Base-by-base conservation (phyloP, 2,797 vertebrate genomes). In the Hypotaenidia philippensis region DNA sequence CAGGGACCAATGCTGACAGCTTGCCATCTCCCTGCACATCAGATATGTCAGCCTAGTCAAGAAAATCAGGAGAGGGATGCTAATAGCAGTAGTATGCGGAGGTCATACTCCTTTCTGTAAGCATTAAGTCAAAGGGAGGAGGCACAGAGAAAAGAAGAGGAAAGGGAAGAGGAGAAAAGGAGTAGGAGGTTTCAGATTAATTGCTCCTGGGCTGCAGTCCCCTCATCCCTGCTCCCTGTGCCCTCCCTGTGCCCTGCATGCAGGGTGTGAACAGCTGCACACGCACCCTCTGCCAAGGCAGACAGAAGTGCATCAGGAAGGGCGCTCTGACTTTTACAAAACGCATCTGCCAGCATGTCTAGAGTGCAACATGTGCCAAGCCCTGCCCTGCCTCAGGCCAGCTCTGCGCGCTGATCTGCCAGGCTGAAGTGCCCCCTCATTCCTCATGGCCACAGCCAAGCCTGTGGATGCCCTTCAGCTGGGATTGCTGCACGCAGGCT, bases 241-340 rank as follows among this genome's bases (percentile, higher is more conserved):
- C 63, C 50, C 10, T 8, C 50, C 70, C 70, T 19, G 55, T 31
- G 55, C 44, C 66, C 82, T 38, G 74, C 89, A 71, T 44, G 66
- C 0, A 27, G 87, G 85, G 60, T 61, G 49, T 20, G 89, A 94
- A 91, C 96, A 97, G 95, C 94, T 96, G 94, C 89, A 84, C 15
- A 49, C 0, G 3, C 66, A 66, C 83, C 44, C 68, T 77, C 74
- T 72, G 88, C 88, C 88, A 94, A 90, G 68, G 83, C 90, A 94
- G 83, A 87, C 25, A 32, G 6, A 63, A 91, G 65, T 25, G 52
- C 83, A 96, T 89, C 89, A 90, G 53, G 93, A 95, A 93, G 81
- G 68, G 56, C 88, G 45, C 83, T 84, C 81, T 94, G 83, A 94
- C 91, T 96, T 91, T 56, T 84, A 89, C 77, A 91, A 83, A 93